These are phyloP conservation scores for Tauraco hartlaubi DNA, from an alignment of 2,797 vertebrate species.

Conservation along the genomic window DNA sequence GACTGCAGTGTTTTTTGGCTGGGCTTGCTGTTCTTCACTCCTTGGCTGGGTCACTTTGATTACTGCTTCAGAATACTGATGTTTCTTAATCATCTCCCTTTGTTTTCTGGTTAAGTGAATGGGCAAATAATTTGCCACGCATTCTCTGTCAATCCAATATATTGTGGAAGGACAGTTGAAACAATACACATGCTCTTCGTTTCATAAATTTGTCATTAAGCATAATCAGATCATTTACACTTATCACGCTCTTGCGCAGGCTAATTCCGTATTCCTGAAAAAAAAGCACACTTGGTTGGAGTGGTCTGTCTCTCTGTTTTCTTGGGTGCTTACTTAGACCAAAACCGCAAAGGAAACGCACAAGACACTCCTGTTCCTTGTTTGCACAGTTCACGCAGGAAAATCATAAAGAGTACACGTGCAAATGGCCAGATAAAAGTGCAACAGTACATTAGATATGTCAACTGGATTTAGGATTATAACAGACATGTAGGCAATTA, in stretches of 20 bases:
- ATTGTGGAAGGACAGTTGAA: background rate
- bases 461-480: constrained; percentile 40
- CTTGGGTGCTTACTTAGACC: background rate
- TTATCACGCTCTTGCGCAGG: background rate
- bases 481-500: constrained; percentile 54
- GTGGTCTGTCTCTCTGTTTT: background rate
- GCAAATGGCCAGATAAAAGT: constrained; percentile 7
- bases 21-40: background rate
- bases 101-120: constrained; percentile 58
- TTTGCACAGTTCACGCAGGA: background rate
- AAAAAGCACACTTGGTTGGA: background rate
- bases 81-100: constrained; percentile 58
- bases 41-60: constrained; percentile 38
- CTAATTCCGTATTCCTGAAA: background rate
- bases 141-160: background rate
- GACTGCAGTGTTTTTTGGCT: background rate
- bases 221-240: background rate
- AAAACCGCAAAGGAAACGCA: background rate
- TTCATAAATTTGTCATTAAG: constrained; percentile 31
- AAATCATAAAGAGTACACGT: background rate
- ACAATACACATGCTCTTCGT: background rate
- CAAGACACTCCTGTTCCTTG: background rate
- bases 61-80: constrained; percentile 55
- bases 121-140: background rate
- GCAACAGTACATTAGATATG: background rate